Percentiles rank a stretch among this genome's conserved stretches.
These are phyloP conservation scores for Drosophila saltans DNA, from an alignment of 1,140 invertebrate species.

Conservation along the genomic window DNA sequence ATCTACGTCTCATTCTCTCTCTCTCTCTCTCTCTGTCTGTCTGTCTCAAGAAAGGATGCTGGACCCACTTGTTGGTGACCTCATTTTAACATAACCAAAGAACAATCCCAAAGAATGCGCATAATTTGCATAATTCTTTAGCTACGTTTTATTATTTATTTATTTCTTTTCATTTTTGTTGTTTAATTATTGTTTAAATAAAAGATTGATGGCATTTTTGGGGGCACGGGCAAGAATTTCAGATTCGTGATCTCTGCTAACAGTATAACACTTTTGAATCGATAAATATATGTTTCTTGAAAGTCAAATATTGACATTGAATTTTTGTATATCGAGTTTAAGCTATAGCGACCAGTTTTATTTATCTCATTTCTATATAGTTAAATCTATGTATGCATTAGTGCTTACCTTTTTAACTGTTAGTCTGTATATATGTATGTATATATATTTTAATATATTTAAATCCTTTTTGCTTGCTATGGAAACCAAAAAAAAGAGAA, in stretches of 20 bases:
- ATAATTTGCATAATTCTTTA: constrained; percentile 30
- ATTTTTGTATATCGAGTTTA: not conserved
- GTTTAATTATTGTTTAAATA: constrained; percentile 28
- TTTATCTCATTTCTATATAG: not conserved
- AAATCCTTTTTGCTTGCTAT: not conserved
- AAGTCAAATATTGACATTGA: constrained; percentile 55
- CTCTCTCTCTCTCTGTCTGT: no score
- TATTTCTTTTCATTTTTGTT: constrained; percentile 28
- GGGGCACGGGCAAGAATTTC: constrained; percentile 28
- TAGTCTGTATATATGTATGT: not conserved
- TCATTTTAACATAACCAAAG: constrained; percentile 19
- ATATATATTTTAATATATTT: not conserved
- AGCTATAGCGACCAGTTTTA: not conserved
- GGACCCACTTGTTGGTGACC: not conserved
- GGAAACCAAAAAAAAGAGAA: not conserved
- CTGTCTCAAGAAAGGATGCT: not conserved
- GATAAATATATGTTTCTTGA: constrained; percentile 24
- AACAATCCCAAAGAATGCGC: constrained; percentile 19
- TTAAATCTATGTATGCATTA: not conserved
- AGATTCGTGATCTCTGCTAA: not conserved
- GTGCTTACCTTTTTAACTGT: not conserved
- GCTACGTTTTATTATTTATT: no score
- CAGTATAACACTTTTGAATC: not conserved
- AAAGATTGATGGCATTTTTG: constrained; percentile 41
- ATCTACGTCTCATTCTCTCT: no score